Conservation (phyloP, 2,888 invertebrate species). For the Cyrtodaria siliqua region DNA sequence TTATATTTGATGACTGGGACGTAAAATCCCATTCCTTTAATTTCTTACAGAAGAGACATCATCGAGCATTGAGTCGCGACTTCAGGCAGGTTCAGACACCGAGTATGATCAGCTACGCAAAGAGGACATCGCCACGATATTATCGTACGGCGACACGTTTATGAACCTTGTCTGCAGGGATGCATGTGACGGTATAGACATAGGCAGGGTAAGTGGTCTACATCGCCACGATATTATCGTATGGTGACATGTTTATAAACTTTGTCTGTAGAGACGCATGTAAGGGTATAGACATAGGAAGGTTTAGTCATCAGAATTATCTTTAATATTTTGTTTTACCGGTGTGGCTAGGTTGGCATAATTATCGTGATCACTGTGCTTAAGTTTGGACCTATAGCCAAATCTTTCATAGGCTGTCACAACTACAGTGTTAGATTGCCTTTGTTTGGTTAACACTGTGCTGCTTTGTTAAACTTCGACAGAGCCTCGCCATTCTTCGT, state of each 20-base stretch:
- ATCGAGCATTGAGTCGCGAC: conserved; percentile 53
- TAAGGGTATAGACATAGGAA: conserved; percentile 95
- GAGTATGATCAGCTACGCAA: conserved; percentile 84
- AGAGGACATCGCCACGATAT: conserved; percentile 89
- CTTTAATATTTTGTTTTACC: too few relatives aligned
- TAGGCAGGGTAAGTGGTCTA: conserved; percentile 91
- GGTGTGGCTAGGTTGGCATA: too few relatives aligned
- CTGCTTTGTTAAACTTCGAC: too few relatives aligned
- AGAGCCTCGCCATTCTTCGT: too few relatives aligned
- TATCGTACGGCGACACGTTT: conserved; percentile 92
- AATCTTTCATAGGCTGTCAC: too few relatives aligned
- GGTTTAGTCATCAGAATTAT: too few relatives aligned
- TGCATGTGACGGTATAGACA: conserved; percentile 94
- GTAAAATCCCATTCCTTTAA: too few relatives aligned
- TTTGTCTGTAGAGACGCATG: conserved; percentile 94
- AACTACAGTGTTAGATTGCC: too few relatives aligned
- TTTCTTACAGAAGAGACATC: conserved; percentile 51
- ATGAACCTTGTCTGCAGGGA: conserved; percentile 94
- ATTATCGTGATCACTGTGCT: too few relatives aligned
- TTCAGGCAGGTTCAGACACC: conserved; percentile 74
- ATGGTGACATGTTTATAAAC: conserved; percentile 93
- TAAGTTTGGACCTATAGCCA: too few relatives aligned
- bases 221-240: conserved; percentile 90
- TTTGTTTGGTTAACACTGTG: too few relatives aligned
- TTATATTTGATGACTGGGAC: too few relatives aligned